Evolutionary conservation across 1,140 invertebrate species (phyloP), one percentile per base, ranked within the genome.

Genomic region (Drosophila athabasca): DNA sequence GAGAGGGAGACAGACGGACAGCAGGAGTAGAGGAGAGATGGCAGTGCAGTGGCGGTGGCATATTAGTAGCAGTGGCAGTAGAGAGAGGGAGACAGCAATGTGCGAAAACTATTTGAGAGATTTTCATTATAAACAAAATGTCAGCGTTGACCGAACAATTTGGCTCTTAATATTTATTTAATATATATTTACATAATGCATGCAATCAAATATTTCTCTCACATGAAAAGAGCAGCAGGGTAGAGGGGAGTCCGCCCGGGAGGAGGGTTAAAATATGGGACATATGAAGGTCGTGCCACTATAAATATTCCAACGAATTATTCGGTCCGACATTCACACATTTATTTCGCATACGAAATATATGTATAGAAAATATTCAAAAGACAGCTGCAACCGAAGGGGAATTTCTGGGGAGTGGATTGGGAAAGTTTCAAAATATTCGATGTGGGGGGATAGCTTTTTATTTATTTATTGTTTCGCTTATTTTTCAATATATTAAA

Each of bases 161-260:
- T 85, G 78, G 11, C 35, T 39, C 66, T 70, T 75, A 68, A 82
- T 82, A 88, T 76, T 79, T 72, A 59, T 70, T 79, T 78, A 59
- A 66, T 39, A 39, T 39, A 45, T 43, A 79, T 83, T 84, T 84
- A 62, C 80, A 84, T 84, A 80, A 84, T 80, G 71, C 65, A 82
- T 75, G 78, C 66, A 85, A 85, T 85, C 74, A 87, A 74, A 76
- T 82, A 61, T 70, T 46, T 51, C 59, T 48, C 72, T 70, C 62
- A 76, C 46, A 58, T 46, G 46, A 58, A 72, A 64, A 65, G 13
- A 6, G 17, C 19, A 29, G 3, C 35, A 35, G 31, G 3, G 9
- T 3, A 35, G 31, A 35, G 29, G 2, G 7, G 35, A 26, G 22
- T 2, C 2, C 22, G 3, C 3, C 24, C 4, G 24, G 24, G 24